Conservation (phyloP, 2,113 vertebrate species). For the Clinocottus analis region DNA sequence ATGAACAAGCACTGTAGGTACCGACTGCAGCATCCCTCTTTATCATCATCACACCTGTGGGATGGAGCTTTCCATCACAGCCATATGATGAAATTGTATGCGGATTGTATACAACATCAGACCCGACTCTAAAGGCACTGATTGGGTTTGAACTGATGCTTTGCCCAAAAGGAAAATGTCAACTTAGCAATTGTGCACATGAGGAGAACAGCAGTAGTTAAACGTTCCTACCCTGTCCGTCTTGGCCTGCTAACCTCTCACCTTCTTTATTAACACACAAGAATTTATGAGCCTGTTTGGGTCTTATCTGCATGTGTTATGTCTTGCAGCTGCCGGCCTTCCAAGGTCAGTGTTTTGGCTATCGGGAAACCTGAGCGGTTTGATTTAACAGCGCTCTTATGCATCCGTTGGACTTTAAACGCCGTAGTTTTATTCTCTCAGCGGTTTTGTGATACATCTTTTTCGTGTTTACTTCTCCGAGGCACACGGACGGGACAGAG, state of each 20-base stretch:
- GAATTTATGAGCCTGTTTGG: constrained; percentile 44
- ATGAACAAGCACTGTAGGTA: constrained; percentile 46
- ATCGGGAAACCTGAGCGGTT: constrained; percentile 64
- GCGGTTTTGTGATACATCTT: constrained; percentile 62
- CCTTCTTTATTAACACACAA: constrained; percentile 48
- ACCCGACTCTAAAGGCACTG: background rate
- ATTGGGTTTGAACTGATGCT: background rate
- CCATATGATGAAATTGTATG: constrained; percentile 10
- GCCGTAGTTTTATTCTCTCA: constrained; percentile 37
- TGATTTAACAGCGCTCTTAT: constrained; percentile 55
- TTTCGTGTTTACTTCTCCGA: constrained; percentile 65
- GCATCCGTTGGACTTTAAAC: constrained; percentile 42
- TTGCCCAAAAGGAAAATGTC: background rate
- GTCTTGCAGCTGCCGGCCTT: constrained; percentile 62
- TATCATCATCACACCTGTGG: constrained; percentile 51
- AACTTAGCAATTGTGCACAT: background rate
- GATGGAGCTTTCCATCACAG: constrained; percentile 37
- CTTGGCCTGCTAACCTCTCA: constrained; percentile 43
- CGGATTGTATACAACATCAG: background rate
- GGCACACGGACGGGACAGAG: constrained; percentile 48
- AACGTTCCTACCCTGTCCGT: constrained; percentile 25
- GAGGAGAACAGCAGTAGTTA: constrained; percentile 21
- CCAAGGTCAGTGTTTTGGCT: constrained; percentile 70
- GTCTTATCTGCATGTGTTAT: constrained; percentile 62
- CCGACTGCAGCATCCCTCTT: constrained; percentile 43